A percentile compares a stretch with the other conserved stretches of the same genome.
These are phyloP conservation scores for Spisula subtruncata DNA, from an alignment of 2,888 invertebrate genomes.

Conservation along the genomic window DNA sequence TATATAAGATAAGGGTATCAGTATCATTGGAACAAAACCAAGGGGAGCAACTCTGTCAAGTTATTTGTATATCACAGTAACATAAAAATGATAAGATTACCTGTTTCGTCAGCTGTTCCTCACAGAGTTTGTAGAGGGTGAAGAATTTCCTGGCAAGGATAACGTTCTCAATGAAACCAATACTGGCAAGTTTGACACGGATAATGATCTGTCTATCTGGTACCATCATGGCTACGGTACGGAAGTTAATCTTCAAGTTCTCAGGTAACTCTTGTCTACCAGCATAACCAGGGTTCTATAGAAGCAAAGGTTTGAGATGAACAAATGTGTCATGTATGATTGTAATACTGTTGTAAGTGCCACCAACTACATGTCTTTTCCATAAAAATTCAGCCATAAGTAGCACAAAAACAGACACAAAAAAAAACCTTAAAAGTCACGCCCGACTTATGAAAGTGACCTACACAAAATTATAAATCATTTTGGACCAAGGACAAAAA, in stretches of 20 bases:
- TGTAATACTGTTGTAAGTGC: no score
- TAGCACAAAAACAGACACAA: no score
- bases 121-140: constrained; percentile 88
- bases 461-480: no score
- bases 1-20: no score
- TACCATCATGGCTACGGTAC: constrained; percentile 88
- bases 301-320: neutral
- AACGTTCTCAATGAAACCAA: constrained; percentile 88
- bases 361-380: no score
- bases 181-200: constrained; percentile 88
- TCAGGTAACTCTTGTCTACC: constrained; percentile 88
- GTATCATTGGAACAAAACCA: no score
- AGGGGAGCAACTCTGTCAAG: no score
- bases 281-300: constrained; percentile 88
- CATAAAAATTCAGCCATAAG: no score
- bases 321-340: neutral
- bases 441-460: no score
- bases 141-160: constrained; percentile 87
- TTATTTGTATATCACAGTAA: no score
- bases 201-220: constrained; percentile 88
- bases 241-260: constrained; percentile 88
- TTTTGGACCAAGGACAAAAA: no score
- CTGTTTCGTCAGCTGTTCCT: constrained; percentile 88
- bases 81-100: constrained; percentile 75
- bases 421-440: no score